Evolutionary conservation across 2,888 invertebrate species (phyloP).

Genomic region (Stenchaetothrips biformis): DNA sequence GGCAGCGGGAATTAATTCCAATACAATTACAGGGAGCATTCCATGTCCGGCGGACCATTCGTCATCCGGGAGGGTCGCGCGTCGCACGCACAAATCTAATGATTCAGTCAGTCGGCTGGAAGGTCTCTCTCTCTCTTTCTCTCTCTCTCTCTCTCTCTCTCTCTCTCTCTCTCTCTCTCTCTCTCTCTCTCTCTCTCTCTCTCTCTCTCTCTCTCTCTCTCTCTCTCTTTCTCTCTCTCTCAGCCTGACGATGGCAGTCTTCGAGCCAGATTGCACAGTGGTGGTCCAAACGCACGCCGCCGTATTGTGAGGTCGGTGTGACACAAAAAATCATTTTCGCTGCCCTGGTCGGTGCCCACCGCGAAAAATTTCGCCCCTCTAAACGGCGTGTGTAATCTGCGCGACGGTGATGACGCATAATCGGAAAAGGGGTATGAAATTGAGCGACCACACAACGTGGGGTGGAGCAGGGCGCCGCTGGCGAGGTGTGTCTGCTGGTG

Average conservation of each 20-base stretch:
- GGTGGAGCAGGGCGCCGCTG: neutral
- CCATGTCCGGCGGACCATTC: neutral
- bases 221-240: neutral
- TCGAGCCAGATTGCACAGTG: too few relatives aligned
- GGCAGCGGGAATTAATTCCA: conserved; percentile 1
- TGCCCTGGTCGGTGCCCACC: too few relatives aligned
- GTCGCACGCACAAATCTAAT: neutral
- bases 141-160: neutral
- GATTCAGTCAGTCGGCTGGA: neutral
- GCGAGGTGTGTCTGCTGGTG: neutral
- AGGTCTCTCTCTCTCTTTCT: neutral
- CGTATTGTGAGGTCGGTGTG: too few relatives aligned
- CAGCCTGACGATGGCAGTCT: neutral
- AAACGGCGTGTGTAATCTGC: too few relatives aligned
- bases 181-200: neutral
- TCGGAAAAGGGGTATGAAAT: conserved; percentile 1
- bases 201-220: neutral
- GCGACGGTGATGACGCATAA: neutral
- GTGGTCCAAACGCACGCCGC: too few relatives aligned
- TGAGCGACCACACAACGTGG: neutral
- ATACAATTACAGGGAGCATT: neutral
- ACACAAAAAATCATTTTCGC: too few relatives aligned
- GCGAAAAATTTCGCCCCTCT: too few relatives aligned
- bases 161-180: neutral
- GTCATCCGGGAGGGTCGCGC: neutral